Base-by-base conservation (phyloP, 2,797 vertebrate species). In the Myiothlypis chrysogaster region DNA sequence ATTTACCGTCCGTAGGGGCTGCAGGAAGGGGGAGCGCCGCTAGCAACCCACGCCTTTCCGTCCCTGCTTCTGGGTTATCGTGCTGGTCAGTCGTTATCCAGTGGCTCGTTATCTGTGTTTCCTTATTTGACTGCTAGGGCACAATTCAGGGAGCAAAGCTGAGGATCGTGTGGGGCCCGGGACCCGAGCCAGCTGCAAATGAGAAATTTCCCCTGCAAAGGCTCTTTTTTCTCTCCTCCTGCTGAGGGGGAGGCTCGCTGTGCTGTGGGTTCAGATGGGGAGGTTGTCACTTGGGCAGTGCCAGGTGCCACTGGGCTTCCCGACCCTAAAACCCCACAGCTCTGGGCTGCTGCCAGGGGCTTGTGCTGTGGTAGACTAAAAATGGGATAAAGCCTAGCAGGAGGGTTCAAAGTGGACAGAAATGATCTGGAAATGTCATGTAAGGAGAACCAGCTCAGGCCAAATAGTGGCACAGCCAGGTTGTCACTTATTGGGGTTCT, bases 1-100 rank as follows among this genome's bases (percentile, higher is more conserved):
- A 99, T 99, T 32, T 99, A 99, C 93, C 98, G 99, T 96, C 99
- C 99, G 1, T 99, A 98, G 99, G 8, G 83, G 92, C 93, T 20
- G 84, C 68, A n/a, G 91, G 72, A 55, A 80, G 87, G 91, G 95
- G 87, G 89, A 95, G 35, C 70, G 22, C 95, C 93, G 90, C 96
- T 97, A 89, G 89, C 94, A 90, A 94, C 28, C 92, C 96, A 79
- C 71, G 94, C 93, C 96, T 96, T 96, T 94, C 95, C 90, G 80
- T 97, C 96, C 97, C 95, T 93, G 95, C 97, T 97, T 96, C 25
- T 97, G 97, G 96, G 96, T 97, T 97, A 92, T 96, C 78, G 95
- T 97, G 96, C 96, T 88, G 96, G 96, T 97, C 83, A 53, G 95
- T 96, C 30, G 92, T 97, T 97, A 96, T 97, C 91, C 78, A 95